A percentile compares a stretch with the other conserved stretches of the same genome.
Conservation (phyloP, 2,797 vertebrate genomes). For the Pempheris klunzingeri region DNA sequence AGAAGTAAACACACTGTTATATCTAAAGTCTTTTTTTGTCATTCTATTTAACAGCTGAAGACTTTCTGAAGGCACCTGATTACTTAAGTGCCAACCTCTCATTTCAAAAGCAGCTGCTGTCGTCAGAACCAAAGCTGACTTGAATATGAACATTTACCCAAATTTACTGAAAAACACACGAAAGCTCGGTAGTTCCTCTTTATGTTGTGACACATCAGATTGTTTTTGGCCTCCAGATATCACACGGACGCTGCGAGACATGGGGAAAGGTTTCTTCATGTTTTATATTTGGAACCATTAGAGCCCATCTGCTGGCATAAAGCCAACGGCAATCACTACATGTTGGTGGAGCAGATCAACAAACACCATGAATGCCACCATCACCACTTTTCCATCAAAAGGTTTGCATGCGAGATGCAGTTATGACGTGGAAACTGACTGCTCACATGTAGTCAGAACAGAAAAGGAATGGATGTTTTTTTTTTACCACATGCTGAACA, state of each 20-base stretch:
- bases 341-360: background rate
- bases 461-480: background rate
- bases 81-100: background rate
- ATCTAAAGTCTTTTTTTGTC: background rate
- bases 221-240: background rate
- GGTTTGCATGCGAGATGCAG: background rate
- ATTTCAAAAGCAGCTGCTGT: background rate
- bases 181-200: slow-evolving; percentile 13
- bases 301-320: background rate
- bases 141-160: background rate
- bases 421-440: background rate
- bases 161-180: background rate
- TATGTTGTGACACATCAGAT: background rate
- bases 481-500: too few species aligned
- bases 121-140: background rate
- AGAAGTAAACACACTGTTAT: background rate
- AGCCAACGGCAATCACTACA: too few species aligned
- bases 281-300: too few species aligned
- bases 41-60: background rate
- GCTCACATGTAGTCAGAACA: background rate
- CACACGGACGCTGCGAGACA: background rate
- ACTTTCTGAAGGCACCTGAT: background rate
- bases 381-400: too few species aligned
- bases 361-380: background rate
- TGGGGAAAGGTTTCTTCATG: background rate